Conservation (phyloP, 1,140 invertebrate genomes). For the Dryas iulia region DNA sequence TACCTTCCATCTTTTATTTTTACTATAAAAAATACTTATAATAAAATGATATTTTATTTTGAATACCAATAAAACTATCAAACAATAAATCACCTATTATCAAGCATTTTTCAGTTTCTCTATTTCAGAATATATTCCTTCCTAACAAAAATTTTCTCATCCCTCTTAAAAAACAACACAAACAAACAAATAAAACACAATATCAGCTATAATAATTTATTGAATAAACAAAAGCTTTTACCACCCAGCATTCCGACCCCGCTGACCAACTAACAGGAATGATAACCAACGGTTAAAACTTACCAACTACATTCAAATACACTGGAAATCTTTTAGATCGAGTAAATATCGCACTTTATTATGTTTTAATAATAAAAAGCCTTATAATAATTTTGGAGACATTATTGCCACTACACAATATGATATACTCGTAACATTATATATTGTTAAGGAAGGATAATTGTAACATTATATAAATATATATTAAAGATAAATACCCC, state of each 20-base stretch:
- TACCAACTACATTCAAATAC: background rate
- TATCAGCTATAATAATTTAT: conserved; percentile 44
- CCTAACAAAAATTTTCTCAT: too few species aligned
- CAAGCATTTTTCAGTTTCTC: too few species aligned
- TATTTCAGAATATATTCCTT: too few species aligned
- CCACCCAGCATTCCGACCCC: conserved; percentile 38
- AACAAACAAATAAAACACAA: conserved; percentile 26
- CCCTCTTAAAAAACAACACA: background rate
- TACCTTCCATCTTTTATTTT: too few species aligned
- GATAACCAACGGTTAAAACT: background rate
- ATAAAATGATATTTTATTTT: too few species aligned
- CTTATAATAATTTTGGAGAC: background rate
- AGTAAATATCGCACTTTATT: background rate
- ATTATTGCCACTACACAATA: background rate
- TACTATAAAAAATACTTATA: too few species aligned
- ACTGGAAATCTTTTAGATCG: background rate
- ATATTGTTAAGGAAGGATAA: background rate
- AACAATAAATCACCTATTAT: too few species aligned
- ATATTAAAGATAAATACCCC: background rate
- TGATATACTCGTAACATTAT: background rate
- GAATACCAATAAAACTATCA: too few species aligned
- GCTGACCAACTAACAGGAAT: conserved; percentile 39
- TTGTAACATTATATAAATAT: background rate
- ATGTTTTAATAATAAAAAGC: background rate
- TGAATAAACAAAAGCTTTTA: conserved; percentile 46